Percentiles rank a stretch among this genome's conserved stretches.
phyloP scores from a whole-genome alignment of 2,888 invertebrate species.

The Hipparchia sbordonii region DNA sequence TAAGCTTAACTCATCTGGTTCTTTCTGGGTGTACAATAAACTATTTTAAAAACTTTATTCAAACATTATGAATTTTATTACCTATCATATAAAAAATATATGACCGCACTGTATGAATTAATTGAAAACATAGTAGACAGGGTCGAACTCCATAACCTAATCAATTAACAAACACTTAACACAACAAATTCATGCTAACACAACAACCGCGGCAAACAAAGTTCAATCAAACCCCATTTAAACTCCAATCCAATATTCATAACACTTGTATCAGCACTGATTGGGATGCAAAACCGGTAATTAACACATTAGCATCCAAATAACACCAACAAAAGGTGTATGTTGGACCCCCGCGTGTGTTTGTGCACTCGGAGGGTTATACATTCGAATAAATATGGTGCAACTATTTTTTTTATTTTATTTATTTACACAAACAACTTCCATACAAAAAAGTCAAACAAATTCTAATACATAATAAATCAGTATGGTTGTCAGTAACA shows the following conservation, averaged over 20 bases:
- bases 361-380: conserved; percentile 24
- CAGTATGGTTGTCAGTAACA: no score
- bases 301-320: conserved; percentile 80
- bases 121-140: not conserved
- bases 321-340: conserved; percentile 74
- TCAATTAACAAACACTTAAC: conserved; percentile 24
- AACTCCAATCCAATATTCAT: conserved; percentile 74
- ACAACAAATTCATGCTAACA: conserved; percentile 23
- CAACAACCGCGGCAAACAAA: conserved; percentile 53
- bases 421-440: no score
- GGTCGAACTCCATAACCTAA: conserved; percentile 2
- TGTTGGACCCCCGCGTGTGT: conserved; percentile 47
- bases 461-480: no score
- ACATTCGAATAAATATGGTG: conserved; percentile 30
- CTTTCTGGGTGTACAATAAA: no score
- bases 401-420: not conserved
- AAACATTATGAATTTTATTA: not conserved
- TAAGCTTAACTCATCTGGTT: no score
- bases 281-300: conserved; percentile 78
- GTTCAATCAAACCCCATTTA: conserved; percentile 66
- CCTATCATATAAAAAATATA: no score
- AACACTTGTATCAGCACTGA: conserved; percentile 56
- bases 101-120: no score
- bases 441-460: no score
- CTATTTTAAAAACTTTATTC: not conserved